Percentiles rank a stretch among this genome's conserved stretches.
Evolutionary conservation across 1,140 invertebrate species (phyloP).

Genomic region (Lasaia peninsularis): DNA sequence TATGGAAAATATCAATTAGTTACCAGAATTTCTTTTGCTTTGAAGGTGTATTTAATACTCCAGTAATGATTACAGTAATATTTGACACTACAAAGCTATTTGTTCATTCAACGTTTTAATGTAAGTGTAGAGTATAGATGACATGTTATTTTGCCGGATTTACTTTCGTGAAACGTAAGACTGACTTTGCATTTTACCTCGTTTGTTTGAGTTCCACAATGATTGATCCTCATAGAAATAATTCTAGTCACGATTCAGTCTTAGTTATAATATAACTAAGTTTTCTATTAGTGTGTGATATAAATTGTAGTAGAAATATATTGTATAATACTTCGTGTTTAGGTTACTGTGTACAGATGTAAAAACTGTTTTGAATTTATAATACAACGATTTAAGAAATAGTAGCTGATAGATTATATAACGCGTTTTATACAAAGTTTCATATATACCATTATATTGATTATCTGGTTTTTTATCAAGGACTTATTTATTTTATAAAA

Average conservation of each 20-base stretch:
- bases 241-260: not conserved
- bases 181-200: not conserved
- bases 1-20: too few species aligned
- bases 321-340: constrained; percentile 1
- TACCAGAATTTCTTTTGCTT: too few species aligned
- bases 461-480: not conserved
- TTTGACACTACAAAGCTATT: too few species aligned
- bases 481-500: too few species aligned
- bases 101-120: too few species aligned
- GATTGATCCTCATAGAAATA: constrained; percentile 4
- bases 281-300: constrained; percentile 6
- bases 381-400: constrained; percentile 3
- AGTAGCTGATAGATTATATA: constrained; percentile 5
- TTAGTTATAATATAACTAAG: not conserved
- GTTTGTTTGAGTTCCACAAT: not conserved
- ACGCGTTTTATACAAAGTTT: constrained; percentile 5
- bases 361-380: constrained; percentile 7
- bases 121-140: too few species aligned
- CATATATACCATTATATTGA: not conserved
- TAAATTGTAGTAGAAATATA: constrained; percentile 4
- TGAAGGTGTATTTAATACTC: too few species aligned
- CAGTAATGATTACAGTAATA: too few species aligned
- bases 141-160: not conserved
- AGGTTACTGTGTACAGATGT: constrained; percentile 2
- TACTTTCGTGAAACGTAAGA: not conserved